These are phyloP conservation scores for Nemoura dubitans DNA, from an alignment of 2,888 invertebrate genomes.

Conservation along the genomic window DNA sequence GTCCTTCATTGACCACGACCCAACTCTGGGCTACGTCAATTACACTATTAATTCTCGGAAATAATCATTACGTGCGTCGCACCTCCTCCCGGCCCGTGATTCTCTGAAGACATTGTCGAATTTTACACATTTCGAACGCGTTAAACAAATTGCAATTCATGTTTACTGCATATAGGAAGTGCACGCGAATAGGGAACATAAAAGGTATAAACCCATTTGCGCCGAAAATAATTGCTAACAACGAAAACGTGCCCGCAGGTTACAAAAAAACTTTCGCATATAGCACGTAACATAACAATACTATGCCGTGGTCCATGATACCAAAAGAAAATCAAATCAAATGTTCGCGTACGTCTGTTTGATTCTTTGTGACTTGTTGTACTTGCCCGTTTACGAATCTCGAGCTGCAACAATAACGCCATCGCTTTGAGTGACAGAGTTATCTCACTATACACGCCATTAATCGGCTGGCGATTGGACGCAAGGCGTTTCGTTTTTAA, in stretches of 20 bases:
- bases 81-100: neutral
- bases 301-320: neutral
- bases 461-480: neutral
- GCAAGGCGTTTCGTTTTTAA: constrained; percentile 22
- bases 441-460: neutral
- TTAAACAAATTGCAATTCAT: neutral
- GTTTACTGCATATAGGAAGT: neutral
- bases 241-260: neutral
- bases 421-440: neutral
- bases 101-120: neutral
- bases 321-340: neutral
- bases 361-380: neutral
- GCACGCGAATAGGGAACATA: neutral
- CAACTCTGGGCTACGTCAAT: neutral
- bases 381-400: neutral
- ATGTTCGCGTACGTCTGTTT: neutral
- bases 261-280: neutral
- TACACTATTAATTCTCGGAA: constrained; percentile 8
- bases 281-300: neutral
- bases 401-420: neutral
- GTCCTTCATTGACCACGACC: neutral
- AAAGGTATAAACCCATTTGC: neutral
- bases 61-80: neutral
- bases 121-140: neutral
- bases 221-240: neutral